Evolutionary conservation across 2,888 invertebrate species (phyloP).

Genomic region (Nomada fabriciana): DNA sequence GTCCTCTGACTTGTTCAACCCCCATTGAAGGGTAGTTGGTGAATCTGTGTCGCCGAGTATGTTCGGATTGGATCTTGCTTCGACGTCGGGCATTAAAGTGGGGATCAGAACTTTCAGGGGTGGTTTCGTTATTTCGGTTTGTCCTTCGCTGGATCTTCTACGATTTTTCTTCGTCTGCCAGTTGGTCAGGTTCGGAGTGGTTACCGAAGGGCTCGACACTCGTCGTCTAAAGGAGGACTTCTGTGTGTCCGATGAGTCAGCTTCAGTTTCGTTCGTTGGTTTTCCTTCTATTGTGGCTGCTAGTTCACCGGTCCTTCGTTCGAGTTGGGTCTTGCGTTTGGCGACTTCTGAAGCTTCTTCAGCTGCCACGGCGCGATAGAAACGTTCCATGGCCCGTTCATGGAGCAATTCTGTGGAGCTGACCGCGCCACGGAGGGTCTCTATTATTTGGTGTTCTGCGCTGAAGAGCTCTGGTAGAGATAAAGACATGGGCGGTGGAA

Average conservation of each 20-base stretch:
- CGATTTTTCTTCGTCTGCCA: constrained; percentile 77
- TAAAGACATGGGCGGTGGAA: constrained; percentile 92
- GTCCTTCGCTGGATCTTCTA: constrained; percentile 80
- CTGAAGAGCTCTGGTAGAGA: constrained; percentile 91
- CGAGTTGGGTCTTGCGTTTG: constrained; percentile 72
- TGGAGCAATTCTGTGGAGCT: constrained; percentile 94
- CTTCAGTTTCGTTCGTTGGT: background rate
- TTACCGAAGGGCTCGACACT: constrained; percentile 85
- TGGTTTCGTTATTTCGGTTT: constrained; percentile 65
- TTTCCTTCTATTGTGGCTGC: constrained; percentile 64
- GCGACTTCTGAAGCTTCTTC: constrained; percentile 88
- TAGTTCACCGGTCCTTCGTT: constrained; percentile 77
- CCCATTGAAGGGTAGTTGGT: constrained; percentile 54
- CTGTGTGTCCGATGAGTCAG: constrained; percentile 12
- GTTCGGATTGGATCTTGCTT: constrained; percentile 79
- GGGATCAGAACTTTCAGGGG: constrained; percentile 60
- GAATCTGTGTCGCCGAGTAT: constrained; percentile 67
- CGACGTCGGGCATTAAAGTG: constrained; percentile 54
- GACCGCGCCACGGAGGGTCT: constrained; percentile 89
- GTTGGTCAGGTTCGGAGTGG: constrained; percentile 61
- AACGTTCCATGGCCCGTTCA: constrained; percentile 92
- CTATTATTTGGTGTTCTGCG: constrained; percentile 86
- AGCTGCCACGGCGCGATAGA: constrained; percentile 91
- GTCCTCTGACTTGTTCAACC: constrained; percentile 51
- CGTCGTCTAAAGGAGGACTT: constrained; percentile 82